Base-by-base conservation (phyloP, 64 coral and sea anemone species). In the Porites lutea region DNA sequence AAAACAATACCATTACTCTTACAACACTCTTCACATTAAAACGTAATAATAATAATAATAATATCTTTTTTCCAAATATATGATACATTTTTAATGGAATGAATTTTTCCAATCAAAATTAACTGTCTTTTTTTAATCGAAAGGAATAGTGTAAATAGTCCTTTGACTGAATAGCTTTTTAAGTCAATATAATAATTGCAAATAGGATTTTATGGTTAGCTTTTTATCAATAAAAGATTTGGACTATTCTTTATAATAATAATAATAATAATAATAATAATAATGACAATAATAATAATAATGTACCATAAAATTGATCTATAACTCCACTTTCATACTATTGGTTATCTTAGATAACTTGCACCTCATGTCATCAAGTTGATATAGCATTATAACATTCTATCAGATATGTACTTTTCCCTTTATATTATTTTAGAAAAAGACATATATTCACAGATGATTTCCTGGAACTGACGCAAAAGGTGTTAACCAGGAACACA, bases 271-370 rank as follows among this genome's bases (percentile, higher is more conserved):
- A 62, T 8, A 62, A 68, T 68, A 7, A 15, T 68, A 68, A 67
- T 3, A 67, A 67, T 3, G n/a, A n/a, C n/a, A 67, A 67, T 67
- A 67, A 67, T 67, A 67, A 68, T 68, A 68, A 68, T 68, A 68
- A 12, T 68, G 16, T 68, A 68, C 65, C 65, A 68, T 68, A 68
- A 68, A 68, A 68, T 68, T 12, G 65, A 68, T 68, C 14, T 68
- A 68, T 68, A 68, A 68, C 16, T 68, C 22, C 65, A 68, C 65
- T 68, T 68, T 68, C 65, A 68, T 14, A 68, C 65, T 68, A 68
- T 68, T 68, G 22, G 65, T 68, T 19, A 68, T 68, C 16, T 68
- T 14, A 68, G 65, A 68, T 68, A 20, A 14, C 65, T 68, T 68
- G 65, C 65, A 68, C 65, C 65, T 68, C 65, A 68, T 68, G 65